These are phyloP conservation scores for Hypanus sabinus DNA, from an alignment of 2,113 vertebrate genomes.

Conservation along the genomic window DNA sequence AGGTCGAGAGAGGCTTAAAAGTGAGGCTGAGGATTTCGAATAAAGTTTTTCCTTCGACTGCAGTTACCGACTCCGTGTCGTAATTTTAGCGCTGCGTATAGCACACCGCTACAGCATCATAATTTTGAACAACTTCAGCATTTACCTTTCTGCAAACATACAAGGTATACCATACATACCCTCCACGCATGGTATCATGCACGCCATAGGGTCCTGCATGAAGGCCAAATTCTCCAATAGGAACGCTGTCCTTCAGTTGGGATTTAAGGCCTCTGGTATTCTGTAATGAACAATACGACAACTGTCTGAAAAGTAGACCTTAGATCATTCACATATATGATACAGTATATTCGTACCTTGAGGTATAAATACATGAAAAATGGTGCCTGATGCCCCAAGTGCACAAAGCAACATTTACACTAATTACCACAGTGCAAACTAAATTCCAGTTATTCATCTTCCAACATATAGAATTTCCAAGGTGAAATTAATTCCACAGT, in stretches of 20 bases:
- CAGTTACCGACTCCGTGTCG: too few relatives aligned
- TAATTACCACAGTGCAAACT: neutral
- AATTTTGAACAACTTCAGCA: neutral
- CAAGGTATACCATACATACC: conserved; percentile 53
- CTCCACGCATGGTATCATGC: conserved; percentile 74
- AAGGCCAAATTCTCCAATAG: conserved; percentile 70
- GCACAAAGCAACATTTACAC: neutral
- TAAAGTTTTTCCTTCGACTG: too few relatives aligned
- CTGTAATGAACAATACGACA: conserved; percentile 50
- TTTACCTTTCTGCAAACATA: neutral
- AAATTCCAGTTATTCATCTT: neutral
- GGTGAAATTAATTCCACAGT: neutral
- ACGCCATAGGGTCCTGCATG: conserved; percentile 69
- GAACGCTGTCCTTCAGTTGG: conserved; percentile 78
- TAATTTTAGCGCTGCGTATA: too few relatives aligned
- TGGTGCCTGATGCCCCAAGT: neutral
- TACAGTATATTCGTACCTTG: neutral
- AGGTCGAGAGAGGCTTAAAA: too few relatives aligned
- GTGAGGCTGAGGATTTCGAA: too few relatives aligned
- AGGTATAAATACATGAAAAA: neutral
- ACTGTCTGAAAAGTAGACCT: neutral
- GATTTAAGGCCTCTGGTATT: conserved; percentile 73
- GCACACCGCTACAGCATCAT: too few relatives aligned
- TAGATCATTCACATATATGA: neutral
- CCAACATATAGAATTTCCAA: neutral